Base-by-base conservation (phyloP, 2,797 vertebrate genomes). In the Pelobates cultripes region DNA sequence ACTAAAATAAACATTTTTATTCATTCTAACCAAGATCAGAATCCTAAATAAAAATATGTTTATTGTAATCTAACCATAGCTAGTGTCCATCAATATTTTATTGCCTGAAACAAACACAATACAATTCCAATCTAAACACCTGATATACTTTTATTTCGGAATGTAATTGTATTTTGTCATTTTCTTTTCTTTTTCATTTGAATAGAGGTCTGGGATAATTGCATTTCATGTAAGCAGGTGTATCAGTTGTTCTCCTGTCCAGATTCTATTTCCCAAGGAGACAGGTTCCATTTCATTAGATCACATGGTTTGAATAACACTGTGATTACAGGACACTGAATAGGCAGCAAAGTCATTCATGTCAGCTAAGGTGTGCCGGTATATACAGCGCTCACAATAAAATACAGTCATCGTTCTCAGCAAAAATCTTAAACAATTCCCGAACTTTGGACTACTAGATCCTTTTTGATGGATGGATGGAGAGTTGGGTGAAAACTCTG, bases 241-340 rank as follows among this genome's bases (percentile, higher is more conserved):
- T 75, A 79, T 60, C 74, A 47, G 45, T 79, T 73, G 61, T 72
- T 67, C 73, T 44, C 53, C 63, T 75, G 66, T 84, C 75, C 45
- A 71, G 82, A 84, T 79, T 75, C 82, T 66, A 84, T 84, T 84
- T 84, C 82, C 77, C 77, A 79, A 70, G 77, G 72, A 84, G 82
- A 84, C 82, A 84, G 77, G 77, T 84, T 79, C 75, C 77, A 84
- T 84, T 84, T 84, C 82, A 84, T 79, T 79, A 84, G 78, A 84
- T 79, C 67, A 41, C 67, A 74, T 72, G 73, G 72, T 70, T 75
- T 79, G 78, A 79, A 79, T 68, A 84, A 75, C 75, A 55, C 72
- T n/a, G 42, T 79, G 77, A 84, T 84, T 79, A 84, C 57, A 60
- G 41, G 61, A 51, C 43, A 79, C 47, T 75, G 67, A 77, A 83